phyloP scores from a whole-genome alignment of 2,888 invertebrate genomes.

The Volucella inflata region DNA sequence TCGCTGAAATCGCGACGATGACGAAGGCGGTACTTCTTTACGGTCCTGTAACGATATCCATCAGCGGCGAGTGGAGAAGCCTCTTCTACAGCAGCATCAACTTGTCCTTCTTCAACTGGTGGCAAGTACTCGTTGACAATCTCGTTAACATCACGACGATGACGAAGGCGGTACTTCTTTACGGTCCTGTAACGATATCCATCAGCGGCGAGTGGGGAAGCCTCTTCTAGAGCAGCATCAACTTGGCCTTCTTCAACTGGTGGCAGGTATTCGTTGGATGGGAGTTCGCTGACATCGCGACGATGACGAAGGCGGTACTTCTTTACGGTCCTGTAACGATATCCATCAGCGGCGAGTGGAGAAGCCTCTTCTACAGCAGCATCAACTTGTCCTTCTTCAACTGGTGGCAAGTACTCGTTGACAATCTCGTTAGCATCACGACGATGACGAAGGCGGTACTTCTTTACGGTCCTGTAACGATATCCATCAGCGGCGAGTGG shows the following conservation, averaged over 20 bases:
- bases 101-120: constrained; percentile 64
- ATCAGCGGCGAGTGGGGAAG: too few species aligned
- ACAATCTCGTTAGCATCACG: too few species aligned
- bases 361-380: constrained; percentile 40
- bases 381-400: too few species aligned
- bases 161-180: constrained; percentile 64
- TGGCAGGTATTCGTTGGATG: constrained; percentile 77
- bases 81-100: constrained; percentile 29
- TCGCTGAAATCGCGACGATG: constrained; percentile 78
- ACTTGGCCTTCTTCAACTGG: constrained; percentile 49
- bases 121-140: constrained; percentile 78
- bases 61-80: constrained; percentile 77
- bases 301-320: constrained; percentile 78
- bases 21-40: constrained; percentile 78
- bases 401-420: too few species aligned
- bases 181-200: constrained; percentile 67
- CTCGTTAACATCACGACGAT: constrained; percentile 78
- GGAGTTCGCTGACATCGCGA: constrained; percentile 78
- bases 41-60: constrained; percentile 81
- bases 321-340: constrained; percentile 79
- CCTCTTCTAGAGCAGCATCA: too few species aligned
- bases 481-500: too few species aligned
- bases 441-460: too few species aligned
- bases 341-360: constrained; percentile 42
- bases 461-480: too few species aligned